A percentile compares a stretch with the other conserved stretches of the same genome.
phyloP scores from a whole-genome alignment of 2,888 invertebrate species.

The Plagodis pulveraria region DNA sequence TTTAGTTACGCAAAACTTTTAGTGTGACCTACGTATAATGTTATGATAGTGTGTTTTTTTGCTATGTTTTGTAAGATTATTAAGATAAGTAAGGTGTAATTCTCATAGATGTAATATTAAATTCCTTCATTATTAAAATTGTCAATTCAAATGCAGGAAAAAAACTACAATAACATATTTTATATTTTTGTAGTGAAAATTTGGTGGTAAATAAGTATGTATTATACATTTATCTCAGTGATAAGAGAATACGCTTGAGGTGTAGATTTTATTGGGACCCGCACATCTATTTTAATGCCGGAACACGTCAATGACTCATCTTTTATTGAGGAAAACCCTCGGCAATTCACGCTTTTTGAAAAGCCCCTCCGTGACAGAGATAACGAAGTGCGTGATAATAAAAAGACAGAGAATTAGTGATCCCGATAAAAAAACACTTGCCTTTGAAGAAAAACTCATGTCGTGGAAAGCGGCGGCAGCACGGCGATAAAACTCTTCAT shows the following conservation, averaged over 20 bases:
- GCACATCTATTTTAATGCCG: constrained; percentile 18
- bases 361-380: constrained; percentile 23
- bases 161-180: too few relatives aligned
- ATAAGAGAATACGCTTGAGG: neutral
- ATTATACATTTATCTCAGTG: too few relatives aligned
- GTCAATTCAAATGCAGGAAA: too few relatives aligned
- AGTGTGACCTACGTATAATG: too few relatives aligned
- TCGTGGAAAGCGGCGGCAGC: constrained; percentile 55
- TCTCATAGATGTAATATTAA: too few relatives aligned
- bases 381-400: constrained; percentile 37
- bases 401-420: constrained; percentile 51
- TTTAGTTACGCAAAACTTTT: too few relatives aligned
- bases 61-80: too few relatives aligned
- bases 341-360: constrained; percentile 15
- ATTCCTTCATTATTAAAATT: too few relatives aligned
- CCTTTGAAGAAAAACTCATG: constrained; percentile 60
- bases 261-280: constrained; percentile 14
- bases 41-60: too few relatives aligned
- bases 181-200: too few relatives aligned
- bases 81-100: too few relatives aligned
- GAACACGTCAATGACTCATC: constrained; percentile 20
- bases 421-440: constrained; percentile 57
- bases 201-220: too few relatives aligned
- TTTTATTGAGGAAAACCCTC: constrained; percentile 22
- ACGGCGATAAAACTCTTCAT: constrained; percentile 76